Evolutionary conservation across 2,113 vertebrate species (phyloP).

Genomic region (Columba livia): DNA sequence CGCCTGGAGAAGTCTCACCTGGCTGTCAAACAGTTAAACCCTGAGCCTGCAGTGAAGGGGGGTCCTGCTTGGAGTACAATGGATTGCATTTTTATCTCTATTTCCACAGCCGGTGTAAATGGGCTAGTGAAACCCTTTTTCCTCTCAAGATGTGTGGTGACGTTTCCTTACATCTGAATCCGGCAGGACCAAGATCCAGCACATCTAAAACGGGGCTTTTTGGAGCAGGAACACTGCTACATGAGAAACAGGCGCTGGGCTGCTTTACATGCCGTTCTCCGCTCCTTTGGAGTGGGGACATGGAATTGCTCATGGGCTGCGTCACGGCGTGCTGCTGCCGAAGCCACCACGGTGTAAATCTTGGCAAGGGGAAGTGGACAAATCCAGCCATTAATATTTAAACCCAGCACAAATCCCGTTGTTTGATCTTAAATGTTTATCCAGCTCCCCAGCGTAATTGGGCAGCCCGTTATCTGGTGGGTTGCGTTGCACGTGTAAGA

Average conservation of each 20-base stretch:
- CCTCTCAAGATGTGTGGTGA: not conserved
- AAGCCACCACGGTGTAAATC: slow-evolving; percentile 34
- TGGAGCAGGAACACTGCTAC: slow-evolving; percentile 42
- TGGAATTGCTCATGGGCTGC: slow-evolving; percentile 44
- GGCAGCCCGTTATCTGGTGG: not conserved
- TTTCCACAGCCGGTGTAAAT: not conserved
- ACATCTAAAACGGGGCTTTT: slow-evolving; percentile 43
- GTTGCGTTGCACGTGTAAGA: slow-evolving; percentile 7
- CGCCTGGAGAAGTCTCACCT: not conserved
- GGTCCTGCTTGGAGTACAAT: not conserved
- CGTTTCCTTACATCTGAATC: slow-evolving; percentile 51
- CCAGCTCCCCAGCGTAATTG: slow-evolving; percentile 43
- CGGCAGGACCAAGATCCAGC: not conserved
- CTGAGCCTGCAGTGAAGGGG: accelerated
- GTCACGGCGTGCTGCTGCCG: not conserved
- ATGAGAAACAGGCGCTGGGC: slow-evolving; percentile 49
- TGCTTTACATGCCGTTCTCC: slow-evolving; percentile 63
- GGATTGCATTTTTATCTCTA: slow-evolving; percentile 13
- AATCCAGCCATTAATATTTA: slow-evolving; percentile 65
- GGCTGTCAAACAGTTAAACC: slow-evolving; percentile 44
- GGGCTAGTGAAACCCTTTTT: slow-evolving; percentile 30
- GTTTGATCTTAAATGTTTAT: slow-evolving; percentile 67
- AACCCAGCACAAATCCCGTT: slow-evolving; percentile 51
- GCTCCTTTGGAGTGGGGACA: slow-evolving; percentile 53
- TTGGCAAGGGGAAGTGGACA: slow-evolving; percentile 55